Base-by-base conservation (phyloP, 2,797 vertebrate species). In the Xenopus petersii region DNA sequence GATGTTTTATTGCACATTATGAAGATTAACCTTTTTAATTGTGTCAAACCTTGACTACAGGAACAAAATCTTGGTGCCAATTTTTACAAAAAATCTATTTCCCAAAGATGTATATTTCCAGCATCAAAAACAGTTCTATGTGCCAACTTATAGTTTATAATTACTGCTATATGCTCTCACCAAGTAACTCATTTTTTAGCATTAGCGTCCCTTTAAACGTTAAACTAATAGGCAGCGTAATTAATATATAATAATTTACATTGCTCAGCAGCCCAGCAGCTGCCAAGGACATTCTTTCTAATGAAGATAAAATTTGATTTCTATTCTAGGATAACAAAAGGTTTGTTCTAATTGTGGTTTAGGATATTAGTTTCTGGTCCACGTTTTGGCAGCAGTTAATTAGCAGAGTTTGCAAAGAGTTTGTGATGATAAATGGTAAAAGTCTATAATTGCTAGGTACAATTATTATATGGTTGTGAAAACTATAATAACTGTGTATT, bases 171-270 rank as follows among this genome's bases (percentile, higher is more conserved):
- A 6, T 42, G 36, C 36, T 42, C 36, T 42, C 36, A 42, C 36
- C 3, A 9, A 42, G 36, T 42, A 42, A 42, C 36, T 51, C 49
- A 51, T 51, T 15, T 15, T 51, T 51, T 51, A 51, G 49, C 49
- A 12, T 51, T 51, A 51, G 5, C 12, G 49, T 51, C 49, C 1
- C 49, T 51, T 42, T 51, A 58, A 58, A 58, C 15, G 55, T 12
- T 24, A 60, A 10, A 26, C 58, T 24, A 51, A 10, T 51, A 10
- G 49, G 11, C 11, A 15, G 11, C 8, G 24, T 26, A 24, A 60
- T 6, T 46, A 54, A 60, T 67, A 12, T 58, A 21, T 10, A 69
- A 66, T 0, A 12, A 46, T 64, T n/a, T n/a, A 48, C 79, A 59
- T 24, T 24, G 58, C 5, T 24, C 10, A 26, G 21, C 7, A 12